phyloP scores from a whole-genome alignment of 2,797 vertebrate species.

The Labeo calbasu region DNA sequence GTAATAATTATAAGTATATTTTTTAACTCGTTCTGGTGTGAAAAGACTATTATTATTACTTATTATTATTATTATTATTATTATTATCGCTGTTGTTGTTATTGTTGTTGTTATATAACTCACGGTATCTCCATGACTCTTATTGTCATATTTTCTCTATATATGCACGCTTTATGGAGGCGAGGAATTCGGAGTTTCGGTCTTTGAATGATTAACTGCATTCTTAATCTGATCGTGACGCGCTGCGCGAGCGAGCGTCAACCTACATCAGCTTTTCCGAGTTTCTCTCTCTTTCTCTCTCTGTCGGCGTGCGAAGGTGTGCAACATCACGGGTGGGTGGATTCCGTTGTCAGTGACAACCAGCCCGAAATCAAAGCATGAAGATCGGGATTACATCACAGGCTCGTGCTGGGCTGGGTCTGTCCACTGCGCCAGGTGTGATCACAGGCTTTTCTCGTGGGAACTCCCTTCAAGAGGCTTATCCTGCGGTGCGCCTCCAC shows the following conservation, averaged over 20 bases:
- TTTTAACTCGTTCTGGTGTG: not conserved
- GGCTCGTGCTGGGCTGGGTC: slow-evolving; percentile 23
- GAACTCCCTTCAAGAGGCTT: slow-evolving; percentile 3
- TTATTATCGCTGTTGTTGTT: no score
- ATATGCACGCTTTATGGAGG: not conserved
- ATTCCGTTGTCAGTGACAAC: slow-evolving; percentile 13
- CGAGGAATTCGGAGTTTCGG: slow-evolving; percentile 14
- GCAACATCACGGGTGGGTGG: slow-evolving; percentile 15
- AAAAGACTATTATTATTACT: not conserved
- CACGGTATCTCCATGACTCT: not conserved
- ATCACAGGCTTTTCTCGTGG: slow-evolving; percentile 17
- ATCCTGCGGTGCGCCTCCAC: slow-evolving; percentile 19
- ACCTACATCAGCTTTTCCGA: not conserved
- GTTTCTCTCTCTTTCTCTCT: not conserved
- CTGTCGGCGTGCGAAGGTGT: not conserved
- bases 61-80: no score
- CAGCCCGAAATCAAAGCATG: slow-evolving; percentile 26
- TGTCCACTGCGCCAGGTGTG: slow-evolving; percentile 19
- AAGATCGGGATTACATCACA: slow-evolving; percentile 20
- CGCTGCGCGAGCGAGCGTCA: not conserved
- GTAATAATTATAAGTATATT: no score
- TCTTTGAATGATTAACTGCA: slow-evolving; percentile 19
- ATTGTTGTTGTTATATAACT: no score
- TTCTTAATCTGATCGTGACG: not conserved
- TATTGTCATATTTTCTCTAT: not conserved